A percentile compares a stretch with the other conserved stretches of the same genome.
Conservation (phyloP, 2,113 vertebrate species). For the Struthidea cinerea region DNA sequence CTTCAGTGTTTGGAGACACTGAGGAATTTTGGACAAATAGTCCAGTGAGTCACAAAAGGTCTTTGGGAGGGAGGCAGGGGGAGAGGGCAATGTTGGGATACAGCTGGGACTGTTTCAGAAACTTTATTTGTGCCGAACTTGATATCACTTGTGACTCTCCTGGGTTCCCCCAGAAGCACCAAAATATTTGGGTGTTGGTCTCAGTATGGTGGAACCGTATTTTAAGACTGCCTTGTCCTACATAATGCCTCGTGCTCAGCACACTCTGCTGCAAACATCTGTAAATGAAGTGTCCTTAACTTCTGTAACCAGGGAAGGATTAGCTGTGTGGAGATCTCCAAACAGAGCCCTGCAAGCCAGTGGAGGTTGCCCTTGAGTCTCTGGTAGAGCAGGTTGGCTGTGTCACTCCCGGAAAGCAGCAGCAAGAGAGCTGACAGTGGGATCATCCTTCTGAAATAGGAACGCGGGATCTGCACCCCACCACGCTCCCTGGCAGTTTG, state of each 20-base stretch:
- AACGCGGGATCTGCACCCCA: neutral
- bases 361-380: neutral
- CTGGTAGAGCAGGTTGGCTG: neutral
- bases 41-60: conserved; percentile 47
- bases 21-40: conserved; percentile 17
- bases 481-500: neutral
- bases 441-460: neutral
- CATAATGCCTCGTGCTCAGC: neutral
- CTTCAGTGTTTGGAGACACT: conserved; percentile 44
- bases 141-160: neutral
- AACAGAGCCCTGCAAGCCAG: neutral
- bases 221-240: neutral
- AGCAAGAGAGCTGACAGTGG: neutral
- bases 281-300: neutral
- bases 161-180: neutral
- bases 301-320: neutral
- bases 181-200: neutral
- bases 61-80: conserved; percentile 13
- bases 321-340: neutral
- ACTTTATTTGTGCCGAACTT: neutral
- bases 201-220: neutral
- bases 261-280: neutral
- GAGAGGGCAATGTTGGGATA: neutral
- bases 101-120: neutral
- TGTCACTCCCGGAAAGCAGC: neutral